Conservation (phyloP, 2,113 vertebrate genomes). For the Tursiops truncatus region DNA sequence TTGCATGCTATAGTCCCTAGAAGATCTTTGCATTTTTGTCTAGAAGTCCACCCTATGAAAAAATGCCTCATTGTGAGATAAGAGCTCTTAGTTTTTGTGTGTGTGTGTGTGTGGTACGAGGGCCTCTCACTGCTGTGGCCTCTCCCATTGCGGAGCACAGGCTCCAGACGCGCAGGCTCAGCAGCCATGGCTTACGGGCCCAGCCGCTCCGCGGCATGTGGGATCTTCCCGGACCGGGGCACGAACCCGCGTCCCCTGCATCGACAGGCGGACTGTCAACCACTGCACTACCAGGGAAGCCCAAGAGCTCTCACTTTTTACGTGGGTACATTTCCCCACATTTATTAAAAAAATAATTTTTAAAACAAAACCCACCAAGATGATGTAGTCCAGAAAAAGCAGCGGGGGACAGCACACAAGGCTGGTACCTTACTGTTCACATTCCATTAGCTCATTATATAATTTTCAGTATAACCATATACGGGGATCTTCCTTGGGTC, state of each 20-base stretch:
- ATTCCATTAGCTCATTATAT: neutral
- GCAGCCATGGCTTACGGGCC: no score
- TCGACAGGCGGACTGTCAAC: no score
- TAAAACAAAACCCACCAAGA: neutral
- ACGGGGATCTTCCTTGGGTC: constrained; percentile 45
- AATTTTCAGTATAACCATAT: neutral
- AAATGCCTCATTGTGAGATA: neutral
- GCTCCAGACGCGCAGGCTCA: no score
- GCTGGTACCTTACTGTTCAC: neutral
- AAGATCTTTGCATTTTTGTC: neutral
- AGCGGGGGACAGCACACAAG: neutral
- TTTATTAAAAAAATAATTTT: neutral
- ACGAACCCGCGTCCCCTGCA: no score
- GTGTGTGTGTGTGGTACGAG: no score
- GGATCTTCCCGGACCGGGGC: no score
- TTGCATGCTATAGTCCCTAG: constrained; percentile 76
- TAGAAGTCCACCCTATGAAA: neutral
- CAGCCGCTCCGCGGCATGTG: no score
- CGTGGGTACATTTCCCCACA: rapidly evolving
- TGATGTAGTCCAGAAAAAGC: neutral
- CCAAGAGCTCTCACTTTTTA: neutral
- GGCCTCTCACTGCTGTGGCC: no score
- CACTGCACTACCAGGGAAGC: no score
- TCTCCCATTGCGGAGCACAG: no score
- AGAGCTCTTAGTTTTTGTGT: no score